phyloP scores from a whole-genome alignment of 2,113 vertebrate genomes.

The Peromyscus californicus region DNA sequence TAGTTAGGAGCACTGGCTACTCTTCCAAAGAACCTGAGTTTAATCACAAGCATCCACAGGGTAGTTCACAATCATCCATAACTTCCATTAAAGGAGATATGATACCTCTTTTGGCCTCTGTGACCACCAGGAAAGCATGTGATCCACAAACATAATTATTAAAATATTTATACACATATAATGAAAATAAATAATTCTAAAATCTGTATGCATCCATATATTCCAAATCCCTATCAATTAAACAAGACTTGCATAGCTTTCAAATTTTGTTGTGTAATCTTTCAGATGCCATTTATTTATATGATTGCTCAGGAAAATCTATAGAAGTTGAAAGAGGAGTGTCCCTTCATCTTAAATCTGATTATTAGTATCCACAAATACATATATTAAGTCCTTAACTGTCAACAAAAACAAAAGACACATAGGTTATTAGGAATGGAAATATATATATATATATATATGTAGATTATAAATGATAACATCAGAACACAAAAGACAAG shows the following conservation, averaged over 20 bases:
- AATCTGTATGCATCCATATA: background rate
- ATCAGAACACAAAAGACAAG: background rate
- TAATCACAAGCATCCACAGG: background rate
- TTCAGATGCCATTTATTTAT: conserved; percentile 65
- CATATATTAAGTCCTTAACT: background rate
- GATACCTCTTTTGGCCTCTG: background rate
- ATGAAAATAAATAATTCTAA: background rate
- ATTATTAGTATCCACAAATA: background rate
- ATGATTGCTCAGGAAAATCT: conserved; percentile 69
- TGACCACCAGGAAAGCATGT: background rate
- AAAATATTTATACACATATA: background rate
- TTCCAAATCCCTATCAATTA: conserved; percentile 80
- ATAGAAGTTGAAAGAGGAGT: background rate
- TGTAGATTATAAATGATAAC: background rate
- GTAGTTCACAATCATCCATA: background rate
- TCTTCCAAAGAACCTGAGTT: background rate
- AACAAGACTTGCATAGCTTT: conserved; percentile 79
- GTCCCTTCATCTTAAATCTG: background rate
- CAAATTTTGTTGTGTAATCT: conserved; percentile 69
- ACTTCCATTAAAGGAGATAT: background rate
- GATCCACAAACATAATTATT: background rate
- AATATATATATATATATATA: background rate
- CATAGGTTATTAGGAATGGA: background rate
- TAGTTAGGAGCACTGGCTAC: background rate
- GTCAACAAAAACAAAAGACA: background rate